A percentile compares a stretch with the other conserved stretches of the same genome.
Evolutionary conservation across 2,888 invertebrate genomes (phyloP).

Genomic region (Clitarchus hookeri): DNA sequence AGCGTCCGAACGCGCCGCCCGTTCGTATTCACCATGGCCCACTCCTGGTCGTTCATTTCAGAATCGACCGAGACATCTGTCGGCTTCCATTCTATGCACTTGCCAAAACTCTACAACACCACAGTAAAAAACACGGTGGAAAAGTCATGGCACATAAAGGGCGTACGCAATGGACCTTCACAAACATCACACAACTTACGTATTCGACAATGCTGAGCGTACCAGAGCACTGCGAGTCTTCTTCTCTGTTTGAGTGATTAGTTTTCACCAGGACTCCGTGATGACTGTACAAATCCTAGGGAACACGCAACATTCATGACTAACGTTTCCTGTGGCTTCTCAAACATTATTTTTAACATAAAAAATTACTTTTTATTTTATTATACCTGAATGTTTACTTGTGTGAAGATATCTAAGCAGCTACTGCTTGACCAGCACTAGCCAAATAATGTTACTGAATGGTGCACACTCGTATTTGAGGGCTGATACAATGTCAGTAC

Average conservation of each 20-base stretch:
- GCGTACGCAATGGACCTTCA: neutral
- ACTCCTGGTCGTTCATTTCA: constrained; percentile 68
- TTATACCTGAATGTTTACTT: neutral
- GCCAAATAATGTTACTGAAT: neutral
- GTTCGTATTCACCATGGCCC: constrained; percentile 78
- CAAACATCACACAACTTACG: constrained; percentile 49
- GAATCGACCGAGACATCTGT: constrained; percentile 77
- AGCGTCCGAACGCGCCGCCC: constrained; percentile 66
- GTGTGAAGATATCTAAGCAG: neutral
- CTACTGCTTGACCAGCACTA: neutral
- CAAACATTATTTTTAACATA: neutral
- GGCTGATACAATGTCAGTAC: too few relatives aligned
- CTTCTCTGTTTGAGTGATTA: constrained; percentile 52
- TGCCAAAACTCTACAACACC: constrained; percentile 56
- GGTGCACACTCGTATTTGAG: neutral
- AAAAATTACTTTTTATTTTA: neutral
- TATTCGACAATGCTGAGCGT: constrained; percentile 71
- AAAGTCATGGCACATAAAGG: neutral
- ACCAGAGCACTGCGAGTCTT: constrained; percentile 67
- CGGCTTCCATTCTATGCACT: constrained; percentile 82
- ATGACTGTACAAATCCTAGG: constrained; percentile 75
- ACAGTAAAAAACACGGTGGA: neutral
- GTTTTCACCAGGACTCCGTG: constrained; percentile 76
- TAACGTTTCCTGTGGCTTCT: too few relatives aligned
- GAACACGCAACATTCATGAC: constrained; percentile 34